Evolutionary conservation across 2,113 vertebrate species (phyloP).

Genomic region (Heterocephalus glaber): DNA sequence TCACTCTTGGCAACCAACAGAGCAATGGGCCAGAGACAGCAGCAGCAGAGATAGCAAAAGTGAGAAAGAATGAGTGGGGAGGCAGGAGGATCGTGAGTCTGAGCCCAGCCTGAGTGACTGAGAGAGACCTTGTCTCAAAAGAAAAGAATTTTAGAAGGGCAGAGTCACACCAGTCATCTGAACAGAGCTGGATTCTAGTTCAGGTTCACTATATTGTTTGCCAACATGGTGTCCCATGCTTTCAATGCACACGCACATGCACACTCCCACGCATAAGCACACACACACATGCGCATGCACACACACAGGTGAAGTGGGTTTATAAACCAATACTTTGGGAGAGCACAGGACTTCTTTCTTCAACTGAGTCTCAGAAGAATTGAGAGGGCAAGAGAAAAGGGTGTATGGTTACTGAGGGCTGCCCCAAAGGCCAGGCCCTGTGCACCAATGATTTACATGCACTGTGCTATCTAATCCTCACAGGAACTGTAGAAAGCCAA

Average conservation of each 20-base stretch:
- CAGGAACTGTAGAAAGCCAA: neutral
- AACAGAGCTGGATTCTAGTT: neutral
- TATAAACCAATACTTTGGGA: neutral
- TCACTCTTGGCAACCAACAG: conserved; percentile 24
- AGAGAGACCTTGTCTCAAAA: neutral
- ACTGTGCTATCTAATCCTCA: neutral
- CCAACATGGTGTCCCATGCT: neutral
- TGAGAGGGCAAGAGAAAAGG: neutral
- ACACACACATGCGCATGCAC: fast-evolving
- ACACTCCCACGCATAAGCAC: neutral
- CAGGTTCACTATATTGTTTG: neutral
- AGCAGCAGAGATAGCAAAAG: neutral
- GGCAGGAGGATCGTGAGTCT: neutral
- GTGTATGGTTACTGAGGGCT: neutral
- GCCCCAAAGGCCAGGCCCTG: neutral
- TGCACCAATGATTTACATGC: neutral
- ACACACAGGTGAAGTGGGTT: neutral
- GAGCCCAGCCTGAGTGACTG: neutral
- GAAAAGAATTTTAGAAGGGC: neutral
- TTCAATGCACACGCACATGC: neutral
- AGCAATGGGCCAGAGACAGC: neutral
- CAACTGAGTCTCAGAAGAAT: neutral
- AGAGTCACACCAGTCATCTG: neutral
- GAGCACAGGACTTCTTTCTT: neutral
- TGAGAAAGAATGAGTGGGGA: neutral